These are phyloP conservation scores for Emydoidea blandingii DNA, from an alignment of 2,797 vertebrate genomes.

Conservation along the genomic window DNA sequence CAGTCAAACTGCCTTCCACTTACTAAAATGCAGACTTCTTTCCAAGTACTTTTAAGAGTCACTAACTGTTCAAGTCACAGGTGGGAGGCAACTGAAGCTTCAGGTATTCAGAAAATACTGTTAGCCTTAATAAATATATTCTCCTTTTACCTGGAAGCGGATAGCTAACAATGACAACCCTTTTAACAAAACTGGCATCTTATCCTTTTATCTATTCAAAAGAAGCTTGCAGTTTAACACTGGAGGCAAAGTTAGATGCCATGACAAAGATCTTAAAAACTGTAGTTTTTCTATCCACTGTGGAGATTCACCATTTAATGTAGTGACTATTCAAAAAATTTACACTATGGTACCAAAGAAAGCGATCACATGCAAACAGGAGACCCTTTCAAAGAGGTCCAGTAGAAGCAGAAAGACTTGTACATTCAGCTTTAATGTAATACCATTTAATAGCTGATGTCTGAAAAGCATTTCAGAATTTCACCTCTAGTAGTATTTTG, in stretches of 20 bases:
- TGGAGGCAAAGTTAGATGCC: constrained; percentile 21
- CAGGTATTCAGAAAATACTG: background rate
- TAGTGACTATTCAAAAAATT: constrained; percentile 66
- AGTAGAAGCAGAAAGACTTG: constrained; percentile 73
- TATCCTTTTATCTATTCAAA: background rate
- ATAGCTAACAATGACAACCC: background rate
- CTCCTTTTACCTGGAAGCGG: background rate
- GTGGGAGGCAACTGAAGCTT: background rate
- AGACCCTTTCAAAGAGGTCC: constrained; percentile 64
- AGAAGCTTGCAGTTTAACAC: background rate
- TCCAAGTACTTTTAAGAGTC: background rate
- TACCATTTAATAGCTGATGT: constrained; percentile 64
- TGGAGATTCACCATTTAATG: constrained; percentile 72
- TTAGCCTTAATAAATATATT: background rate
- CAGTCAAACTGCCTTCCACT: background rate
- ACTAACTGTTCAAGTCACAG: background rate
- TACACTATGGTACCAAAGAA: constrained; percentile 73
- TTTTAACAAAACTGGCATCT: background rate
- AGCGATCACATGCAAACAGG: constrained; percentile 62
- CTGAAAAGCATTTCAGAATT: constrained; percentile 50
- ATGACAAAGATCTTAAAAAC: constrained; percentile 45
- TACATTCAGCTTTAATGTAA: constrained; percentile 77
- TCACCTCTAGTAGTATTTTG: constrained; percentile 40
- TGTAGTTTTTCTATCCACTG: constrained; percentile 60
- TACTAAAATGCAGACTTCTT: background rate